A percentile compares a stretch with the other conserved stretches of the same genome.
Conservation (phyloP, 2,113 vertebrate genomes). For the Epinephelus lanceolatus region DNA sequence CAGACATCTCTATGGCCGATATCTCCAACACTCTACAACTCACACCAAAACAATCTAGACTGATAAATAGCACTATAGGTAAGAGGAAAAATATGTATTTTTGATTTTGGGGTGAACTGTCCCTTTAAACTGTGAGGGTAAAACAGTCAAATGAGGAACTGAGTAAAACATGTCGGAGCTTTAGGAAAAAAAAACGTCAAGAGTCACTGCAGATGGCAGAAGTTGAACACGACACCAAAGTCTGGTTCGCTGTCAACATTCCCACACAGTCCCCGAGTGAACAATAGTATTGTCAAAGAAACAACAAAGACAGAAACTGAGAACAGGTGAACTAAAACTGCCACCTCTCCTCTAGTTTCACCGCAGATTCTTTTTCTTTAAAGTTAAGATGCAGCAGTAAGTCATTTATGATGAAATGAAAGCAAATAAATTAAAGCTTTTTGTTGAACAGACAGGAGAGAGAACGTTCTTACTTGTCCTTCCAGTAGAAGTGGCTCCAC, state of each 20-base stretch:
- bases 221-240: slow-evolving; percentile 57
- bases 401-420: neutral
- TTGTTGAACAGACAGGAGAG: neutral
- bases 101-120: no score
- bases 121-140: no score
- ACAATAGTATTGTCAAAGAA: slow-evolving; percentile 42
- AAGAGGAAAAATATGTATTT: no score
- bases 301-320: slow-evolving; percentile 35
- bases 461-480: slow-evolving; percentile 91
- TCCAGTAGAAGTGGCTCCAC: slow-evolving; percentile 98
- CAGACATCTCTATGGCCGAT: no score
- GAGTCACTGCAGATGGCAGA: neutral
- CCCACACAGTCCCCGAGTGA: slow-evolving; percentile 15
- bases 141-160: neutral
- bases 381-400: neutral
- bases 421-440: neutral
- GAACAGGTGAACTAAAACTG: slow-evolving; percentile 14
- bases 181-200: neutral
- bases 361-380: neutral
- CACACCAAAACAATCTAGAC: no score
- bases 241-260: slow-evolving; percentile 20
- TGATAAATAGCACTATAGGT: no score
- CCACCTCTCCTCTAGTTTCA: neutral
- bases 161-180: neutral
- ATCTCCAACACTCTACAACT: no score